Percentiles rank a stretch among this genome's conserved stretches.
Evolutionary conservation across 2,888 invertebrate species (phyloP).

Genomic region (Drosophila meridiana): DNA sequence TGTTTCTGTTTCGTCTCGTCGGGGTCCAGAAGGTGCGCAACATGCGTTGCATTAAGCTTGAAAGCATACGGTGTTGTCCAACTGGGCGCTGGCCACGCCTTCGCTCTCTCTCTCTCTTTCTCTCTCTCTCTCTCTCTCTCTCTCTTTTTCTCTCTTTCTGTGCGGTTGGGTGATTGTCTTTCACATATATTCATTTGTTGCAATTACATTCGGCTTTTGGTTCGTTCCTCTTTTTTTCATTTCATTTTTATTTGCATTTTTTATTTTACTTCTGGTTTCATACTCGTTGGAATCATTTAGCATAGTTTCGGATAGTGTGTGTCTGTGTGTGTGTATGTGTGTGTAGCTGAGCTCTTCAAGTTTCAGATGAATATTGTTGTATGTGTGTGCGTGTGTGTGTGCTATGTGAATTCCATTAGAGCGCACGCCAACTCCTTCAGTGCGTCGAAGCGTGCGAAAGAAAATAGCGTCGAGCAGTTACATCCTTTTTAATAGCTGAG

Average conservation of each 20-base stretch:
- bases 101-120: not conserved
- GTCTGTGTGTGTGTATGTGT: slow-evolving; percentile 5
- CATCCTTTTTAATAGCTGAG: slow-evolving; percentile 5
- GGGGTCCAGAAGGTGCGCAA: slow-evolving; percentile 55
- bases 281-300: slow-evolving; percentile 62
- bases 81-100: slow-evolving; percentile 10
- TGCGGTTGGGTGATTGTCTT: slow-evolving; percentile 12
- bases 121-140: not conserved
- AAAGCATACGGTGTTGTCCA: slow-evolving; percentile 20
- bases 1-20: slow-evolving; percentile 18
- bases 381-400: slow-evolving; percentile 10
- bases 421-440: slow-evolving; percentile 5
- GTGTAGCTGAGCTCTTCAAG: slow-evolving; percentile 2
- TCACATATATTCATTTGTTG: slow-evolving; percentile 75
- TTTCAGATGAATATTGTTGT: slow-evolving; percentile 5
- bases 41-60: slow-evolving; percentile 67
- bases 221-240: slow-evolving; percentile 5
- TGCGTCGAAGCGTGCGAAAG: slow-evolving; percentile 5
- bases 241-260: slow-evolving; percentile 25
- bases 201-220: slow-evolving; percentile 65
- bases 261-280: slow-evolving; percentile 41
- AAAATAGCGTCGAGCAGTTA: not conserved
- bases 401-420: slow-evolving; percentile 45
- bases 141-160: not conserved
- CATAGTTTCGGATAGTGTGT: slow-evolving; percentile 52